Evolutionary conservation across 2,888 invertebrate genomes (phyloP), one percentile per base, ranked within the genome.

Genomic region (Cataglyphis albicans): DNA sequence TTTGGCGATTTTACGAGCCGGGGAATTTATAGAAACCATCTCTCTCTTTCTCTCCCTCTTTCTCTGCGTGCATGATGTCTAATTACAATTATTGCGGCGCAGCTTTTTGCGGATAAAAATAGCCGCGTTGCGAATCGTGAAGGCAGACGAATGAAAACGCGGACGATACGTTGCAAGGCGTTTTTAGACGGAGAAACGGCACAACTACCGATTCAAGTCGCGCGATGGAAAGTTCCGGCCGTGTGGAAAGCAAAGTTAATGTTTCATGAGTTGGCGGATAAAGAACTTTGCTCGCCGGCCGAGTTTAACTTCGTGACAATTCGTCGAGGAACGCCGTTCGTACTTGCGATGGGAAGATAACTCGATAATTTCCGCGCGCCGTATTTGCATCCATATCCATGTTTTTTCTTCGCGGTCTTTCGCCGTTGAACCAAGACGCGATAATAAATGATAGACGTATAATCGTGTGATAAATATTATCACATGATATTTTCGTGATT

Each of bases 221-320:
- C 81, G 57, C 41, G 41, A 73, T 64, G 76, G 55, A 85, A 85
- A 87, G 83, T 87, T 85, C 65, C 64, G 52, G 48, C 64, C 32
- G 55, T 25, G 73, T 65, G 59, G 84, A 88, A 86, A 88, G 82
- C 84, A 70, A 83, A 83, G 82, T 86, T 86, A 88, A 84, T 81
- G 82, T 73, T 83, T 84, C 82, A 55, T 57, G 67, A 61, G 65
- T 83, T 72, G 65, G 75, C 83, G 70, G 82, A 82, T 72, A 84
- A 85, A 76, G 65, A 83, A 88, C 82, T 86, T 82, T 73, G n/a
- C 32, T 52, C 76, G 67, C 64, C 59, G 63, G 65, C 48, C 38
- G 63, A 84, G 82, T 84, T 48, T 86, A 82, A 88, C 80, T 86
- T 75, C 41, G 68, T 38, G 68, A 86, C 86, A 86, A 85, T 81